phyloP scores from a whole-genome alignment of 2,113 vertebrate genomes.

The Poeciliopsis prolifica region DNA sequence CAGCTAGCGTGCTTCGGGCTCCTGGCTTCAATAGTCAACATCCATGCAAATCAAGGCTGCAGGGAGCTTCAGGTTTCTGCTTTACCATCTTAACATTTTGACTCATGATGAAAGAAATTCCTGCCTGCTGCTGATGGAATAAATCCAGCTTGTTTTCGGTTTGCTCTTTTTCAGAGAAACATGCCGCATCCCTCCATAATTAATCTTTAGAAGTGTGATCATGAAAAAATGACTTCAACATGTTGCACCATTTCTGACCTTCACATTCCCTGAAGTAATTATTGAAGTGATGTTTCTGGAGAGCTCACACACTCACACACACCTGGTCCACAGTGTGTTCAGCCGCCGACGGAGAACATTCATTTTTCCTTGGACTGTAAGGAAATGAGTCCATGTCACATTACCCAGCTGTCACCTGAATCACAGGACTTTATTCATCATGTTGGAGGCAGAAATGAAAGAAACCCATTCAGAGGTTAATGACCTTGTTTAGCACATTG shows the following conservation, averaged over 20 bases:
- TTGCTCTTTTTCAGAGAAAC: neutral
- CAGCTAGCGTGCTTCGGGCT: too few relatives aligned
- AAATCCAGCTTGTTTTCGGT: neutral
- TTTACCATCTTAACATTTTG: neutral
- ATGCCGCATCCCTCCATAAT: neutral
- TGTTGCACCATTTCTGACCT: neutral
- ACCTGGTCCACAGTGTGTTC: neutral
- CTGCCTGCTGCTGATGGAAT: neutral
- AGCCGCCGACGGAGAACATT: neutral
- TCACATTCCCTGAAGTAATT: slow-evolving; percentile 5
- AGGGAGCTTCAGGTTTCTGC: too few relatives aligned
- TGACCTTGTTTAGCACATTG: neutral
- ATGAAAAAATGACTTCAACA: neutral
- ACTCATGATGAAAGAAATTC: neutral
- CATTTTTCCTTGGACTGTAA: neutral
- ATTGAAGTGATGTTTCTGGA: neutral
- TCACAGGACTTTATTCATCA: neutral
- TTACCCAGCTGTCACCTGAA: neutral
- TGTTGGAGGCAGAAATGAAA: neutral
- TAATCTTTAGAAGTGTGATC: neutral
- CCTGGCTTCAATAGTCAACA: too few relatives aligned
- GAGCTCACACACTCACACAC: neutral
- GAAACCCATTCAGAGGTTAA: neutral
- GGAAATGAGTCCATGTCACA: neutral
- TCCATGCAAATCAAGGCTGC: too few relatives aligned